These are phyloP conservation scores for Chaetura pelagica DNA, from an alignment of 2,113 vertebrate species.

Conservation along the genomic window DNA sequence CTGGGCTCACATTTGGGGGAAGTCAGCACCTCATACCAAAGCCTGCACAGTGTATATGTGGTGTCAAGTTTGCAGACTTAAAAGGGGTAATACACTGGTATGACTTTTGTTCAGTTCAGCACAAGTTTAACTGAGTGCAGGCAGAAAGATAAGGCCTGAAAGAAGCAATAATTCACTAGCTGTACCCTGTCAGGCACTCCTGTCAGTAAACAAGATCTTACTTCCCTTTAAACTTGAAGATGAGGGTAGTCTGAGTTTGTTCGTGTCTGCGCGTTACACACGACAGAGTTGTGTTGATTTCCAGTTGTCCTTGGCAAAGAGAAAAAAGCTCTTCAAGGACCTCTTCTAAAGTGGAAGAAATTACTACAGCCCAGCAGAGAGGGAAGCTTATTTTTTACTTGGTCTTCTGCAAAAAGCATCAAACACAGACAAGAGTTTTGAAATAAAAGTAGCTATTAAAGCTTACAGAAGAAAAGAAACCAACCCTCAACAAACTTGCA, in stretches of 20 bases:
- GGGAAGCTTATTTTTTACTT: neutral
- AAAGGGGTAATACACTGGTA: neutral
- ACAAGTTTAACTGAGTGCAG: neutral
- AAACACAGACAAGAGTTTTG: neutral
- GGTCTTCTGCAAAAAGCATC: neutral
- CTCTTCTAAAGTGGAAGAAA: neutral
- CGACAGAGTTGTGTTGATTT: neutral
- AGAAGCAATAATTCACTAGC: neutral
- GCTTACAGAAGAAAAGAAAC: neutral
- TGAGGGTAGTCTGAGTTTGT: neutral
- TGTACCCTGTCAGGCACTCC: neutral
- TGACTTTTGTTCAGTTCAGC: neutral
- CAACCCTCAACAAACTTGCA: neutral
- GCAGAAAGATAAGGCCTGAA: neutral
- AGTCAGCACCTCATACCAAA: neutral
- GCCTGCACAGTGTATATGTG: neutral
- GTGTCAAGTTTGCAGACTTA: neutral
- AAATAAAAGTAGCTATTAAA: neutral
- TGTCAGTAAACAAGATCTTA: neutral
- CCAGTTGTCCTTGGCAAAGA: neutral
- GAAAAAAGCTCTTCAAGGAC: neutral
- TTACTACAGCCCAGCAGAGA: neutral
- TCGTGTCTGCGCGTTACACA: neutral
- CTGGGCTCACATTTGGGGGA: neutral
- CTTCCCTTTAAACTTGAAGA: neutral